phyloP scores from a whole-genome alignment of 2,888 invertebrate genomes.

The Acrocyrtus sp. region DNA sequence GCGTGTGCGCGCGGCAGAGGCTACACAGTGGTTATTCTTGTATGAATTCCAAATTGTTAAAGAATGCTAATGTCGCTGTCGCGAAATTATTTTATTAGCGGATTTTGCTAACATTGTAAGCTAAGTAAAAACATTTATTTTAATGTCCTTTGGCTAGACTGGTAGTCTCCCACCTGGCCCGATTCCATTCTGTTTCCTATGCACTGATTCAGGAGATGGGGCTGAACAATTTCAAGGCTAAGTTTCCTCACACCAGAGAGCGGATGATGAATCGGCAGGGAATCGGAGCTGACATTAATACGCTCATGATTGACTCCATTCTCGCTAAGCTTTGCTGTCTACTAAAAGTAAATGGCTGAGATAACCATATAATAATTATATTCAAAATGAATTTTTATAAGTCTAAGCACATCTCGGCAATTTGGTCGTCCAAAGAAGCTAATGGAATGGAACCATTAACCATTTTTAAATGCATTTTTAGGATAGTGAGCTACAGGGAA shows the following conservation, averaged over 20 bases:
- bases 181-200: slow-evolving; percentile 52
- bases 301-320: slow-evolving; percentile 53
- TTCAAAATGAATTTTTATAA: background rate
- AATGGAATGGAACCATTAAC: background rate
- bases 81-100: too few species aligned
- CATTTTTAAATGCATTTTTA: slow-evolving; percentile 4
- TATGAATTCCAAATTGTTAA: too few species aligned
- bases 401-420: background rate
- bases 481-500: slow-evolving; percentile 31
- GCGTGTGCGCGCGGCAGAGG: background rate
- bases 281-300: slow-evolving; percentile 47
- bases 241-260: slow-evolving; percentile 51
- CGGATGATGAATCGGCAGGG: slow-evolving; percentile 54
- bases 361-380: background rate
- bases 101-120: too few species aligned
- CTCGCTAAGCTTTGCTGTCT: slow-evolving; percentile 47
- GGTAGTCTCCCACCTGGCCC: slow-evolving; percentile 50
- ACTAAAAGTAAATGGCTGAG: slow-evolving; percentile 40
- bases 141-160: slow-evolving; percentile 43
- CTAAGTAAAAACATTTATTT: too few species aligned
- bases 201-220: slow-evolving; percentile 53
- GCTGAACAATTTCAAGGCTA: slow-evolving; percentile 38
- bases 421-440: background rate
- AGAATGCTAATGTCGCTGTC: background rate
- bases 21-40: too few species aligned